Evolutionary conservation across 2,797 vertebrate genomes (phyloP).

Genomic region (Melanogrammus aeglefinus): DNA sequence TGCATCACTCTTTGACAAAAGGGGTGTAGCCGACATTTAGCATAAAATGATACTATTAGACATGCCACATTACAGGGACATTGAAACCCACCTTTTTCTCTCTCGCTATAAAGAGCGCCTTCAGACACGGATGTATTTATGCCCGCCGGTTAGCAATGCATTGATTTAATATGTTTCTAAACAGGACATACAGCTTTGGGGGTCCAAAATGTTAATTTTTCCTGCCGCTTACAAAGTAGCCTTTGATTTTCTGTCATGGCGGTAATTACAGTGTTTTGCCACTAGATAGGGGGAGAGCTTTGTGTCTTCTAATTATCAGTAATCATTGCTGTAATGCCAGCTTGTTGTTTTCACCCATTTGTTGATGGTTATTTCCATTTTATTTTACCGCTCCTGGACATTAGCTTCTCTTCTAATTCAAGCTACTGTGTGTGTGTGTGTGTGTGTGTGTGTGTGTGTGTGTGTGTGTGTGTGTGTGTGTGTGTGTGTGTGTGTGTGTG

Average conservation of each 20-base stretch:
- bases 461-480: conserved; percentile 24
- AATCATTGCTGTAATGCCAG: conserved; percentile 91
- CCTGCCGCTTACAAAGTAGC: conserved; percentile 93
- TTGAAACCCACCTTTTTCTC: conserved; percentile 55
- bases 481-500: conserved; percentile 23
- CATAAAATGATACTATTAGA: conserved; percentile 55
- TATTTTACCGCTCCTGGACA: conserved; percentile 79
- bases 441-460: conserved; percentile 24
- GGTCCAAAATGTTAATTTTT: conserved; percentile 98
- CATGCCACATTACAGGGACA: conserved; percentile 59
- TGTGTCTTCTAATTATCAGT: conserved; percentile 99
- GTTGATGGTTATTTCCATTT: conserved; percentile 74
- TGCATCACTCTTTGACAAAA: conserved; percentile 52
- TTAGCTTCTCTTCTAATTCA: conserved; percentile 89
- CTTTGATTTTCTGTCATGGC: conserved; percentile 93
- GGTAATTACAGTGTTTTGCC: conserved; percentile 99
- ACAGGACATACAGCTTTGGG: conserved; percentile 94
- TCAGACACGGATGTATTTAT: conserved; percentile 73
- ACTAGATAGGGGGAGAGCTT: conserved; percentile 94
- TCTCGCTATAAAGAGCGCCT: conserved; percentile 73
- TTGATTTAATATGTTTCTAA: conserved; percentile 99
- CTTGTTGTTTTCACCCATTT: conserved; percentile 89
- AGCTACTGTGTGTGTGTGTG: conserved; percentile 48
- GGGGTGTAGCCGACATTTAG: conserved; percentile 34
- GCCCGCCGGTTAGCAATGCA: conserved; percentile 87